Evolutionary conservation across 2,797 vertebrate genomes (phyloP), one percentile per base, ranked within the genome.

Genomic region (Delichon dasypus): DNA sequence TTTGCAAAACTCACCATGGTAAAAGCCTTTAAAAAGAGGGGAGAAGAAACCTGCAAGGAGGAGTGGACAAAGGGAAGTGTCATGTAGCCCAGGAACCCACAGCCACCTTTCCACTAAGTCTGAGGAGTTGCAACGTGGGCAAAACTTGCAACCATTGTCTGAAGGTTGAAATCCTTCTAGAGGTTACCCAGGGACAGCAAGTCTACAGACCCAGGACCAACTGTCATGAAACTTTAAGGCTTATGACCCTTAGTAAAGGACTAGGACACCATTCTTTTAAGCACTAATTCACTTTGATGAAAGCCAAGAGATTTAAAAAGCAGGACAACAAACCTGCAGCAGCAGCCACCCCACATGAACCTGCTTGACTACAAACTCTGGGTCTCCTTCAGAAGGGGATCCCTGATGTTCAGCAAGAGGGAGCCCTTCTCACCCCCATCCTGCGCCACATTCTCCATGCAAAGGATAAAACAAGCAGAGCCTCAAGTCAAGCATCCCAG

Each of bases 1-100:
- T 97, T 92, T 91, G 84, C 77, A 96, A 89, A 95, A 97, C 84
- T 95, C 93, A 95, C 88, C 68, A 60, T 40, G 86, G 86, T 78
- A 95, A 83, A 79, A 81, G 75, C 62, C 70, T 94, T 64, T 45
- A 78, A 94, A 94, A 94, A 72, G 12, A 73, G 68, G 36, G 85
- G 22, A 94, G 70, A 96, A 94, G 80, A 92, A 95, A 94, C 76
- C 92, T 85, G 73, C 47, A 36, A 4, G 9, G 86, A 89, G 62
- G 53, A 91, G 58, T 25, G 57, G 85, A 34, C 29, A 60, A 67
- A 27, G 10, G 12, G 18, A 71, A 27, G 17, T 15, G 30, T 13
- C 44, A 53, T 13, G 34, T 12, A 76, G 57, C 13, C 29, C 78
- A 80, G 47, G 72, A 77, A 55, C 29, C 6, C 32, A 34, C 17